phyloP scores from a whole-genome alignment of 2,797 vertebrate species.

The Cyprinella venusta region DNA sequence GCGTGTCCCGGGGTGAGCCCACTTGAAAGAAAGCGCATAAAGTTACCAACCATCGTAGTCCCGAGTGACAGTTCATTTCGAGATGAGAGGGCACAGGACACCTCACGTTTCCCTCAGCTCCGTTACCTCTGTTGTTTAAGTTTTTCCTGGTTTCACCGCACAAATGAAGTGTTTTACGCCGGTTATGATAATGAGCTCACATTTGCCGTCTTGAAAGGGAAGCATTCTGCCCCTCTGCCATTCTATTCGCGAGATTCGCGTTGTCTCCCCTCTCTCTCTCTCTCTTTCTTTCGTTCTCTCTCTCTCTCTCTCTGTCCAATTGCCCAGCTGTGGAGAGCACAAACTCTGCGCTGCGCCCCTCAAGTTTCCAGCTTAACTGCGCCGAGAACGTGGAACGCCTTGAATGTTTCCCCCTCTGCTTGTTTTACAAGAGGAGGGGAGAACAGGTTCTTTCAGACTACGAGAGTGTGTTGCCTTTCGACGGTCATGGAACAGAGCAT shows the following conservation, averaged over 20 bases:
- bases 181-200: conserved; percentile 71
- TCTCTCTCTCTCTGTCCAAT: conserved; percentile 9
- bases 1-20: conserved; percentile 80
- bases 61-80: conserved; percentile 78
- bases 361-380: conserved; percentile 70
- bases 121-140: conserved; percentile 43
- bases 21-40: conserved; percentile 78
- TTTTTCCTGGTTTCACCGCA: conserved; percentile 44
- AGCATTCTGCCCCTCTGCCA: conserved; percentile 81
- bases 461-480: conserved; percentile 14
- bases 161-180: conserved; percentile 57
- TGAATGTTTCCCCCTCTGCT: conserved; percentile 58
- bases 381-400: conserved; percentile 72
- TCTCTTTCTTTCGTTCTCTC: not conserved
- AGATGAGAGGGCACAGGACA: conserved; percentile 65
- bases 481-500: conserved; percentile 24
- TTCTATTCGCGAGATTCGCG: conserved; percentile 70
- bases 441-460: conserved; percentile 64
- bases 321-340: conserved; percentile 59
- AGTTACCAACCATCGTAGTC: conserved; percentile 78
- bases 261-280: conserved; percentile 20
- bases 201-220: conserved; percentile 68
- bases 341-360: conserved; percentile 70
- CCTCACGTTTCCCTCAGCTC: conserved; percentile 55
- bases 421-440: conserved; percentile 64